Evolutionary conservation across 2,797 vertebrate species (phyloP).

Genomic region (Leptoclinus maculatus): DNA sequence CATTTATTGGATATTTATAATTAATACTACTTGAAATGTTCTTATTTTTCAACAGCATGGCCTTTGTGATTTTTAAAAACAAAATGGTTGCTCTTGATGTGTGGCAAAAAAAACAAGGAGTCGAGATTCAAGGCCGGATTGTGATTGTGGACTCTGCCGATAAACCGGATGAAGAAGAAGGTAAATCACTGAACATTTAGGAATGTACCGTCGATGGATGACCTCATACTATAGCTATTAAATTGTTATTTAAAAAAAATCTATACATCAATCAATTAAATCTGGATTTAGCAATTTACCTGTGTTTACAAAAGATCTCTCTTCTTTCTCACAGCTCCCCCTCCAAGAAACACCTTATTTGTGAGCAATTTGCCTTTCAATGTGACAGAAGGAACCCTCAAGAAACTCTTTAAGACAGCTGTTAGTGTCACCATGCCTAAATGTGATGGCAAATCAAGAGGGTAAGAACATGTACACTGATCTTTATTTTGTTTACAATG

Average conservation of each 20-base stretch:
- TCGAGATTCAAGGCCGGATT: conserved; percentile 85
- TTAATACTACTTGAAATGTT: background rate
- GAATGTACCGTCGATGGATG: background rate
- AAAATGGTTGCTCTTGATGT: conserved; percentile 85
- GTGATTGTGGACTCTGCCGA: conserved; percentile 86
- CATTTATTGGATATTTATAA: background rate
- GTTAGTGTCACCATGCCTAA: conserved; percentile 86
- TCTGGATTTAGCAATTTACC: background rate
- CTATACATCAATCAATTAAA: background rate
- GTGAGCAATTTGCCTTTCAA: conserved; percentile 88
- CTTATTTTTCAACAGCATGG: conserved; percentile 83
- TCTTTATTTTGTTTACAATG: no score
- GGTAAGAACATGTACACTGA: conserved; percentile 70
- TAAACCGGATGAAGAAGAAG: conserved; percentile 73
- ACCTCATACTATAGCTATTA: background rate
- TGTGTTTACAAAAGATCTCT: background rate
- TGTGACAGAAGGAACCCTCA: conserved; percentile 85
- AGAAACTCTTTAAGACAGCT: conserved; percentile 89
- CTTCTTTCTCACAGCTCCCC: conserved; percentile 28
- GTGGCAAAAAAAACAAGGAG: conserved; percentile 83
- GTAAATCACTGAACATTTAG: conserved; percentile 43
- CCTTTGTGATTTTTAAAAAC: conserved; percentile 92
- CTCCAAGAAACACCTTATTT: conserved; percentile 84
- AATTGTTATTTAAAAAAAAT: background rate
- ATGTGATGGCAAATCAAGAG: conserved; percentile 84